Conservation (phyloP, 2,797 vertebrate genomes). For the Gymnodraco acuticeps region DNA sequence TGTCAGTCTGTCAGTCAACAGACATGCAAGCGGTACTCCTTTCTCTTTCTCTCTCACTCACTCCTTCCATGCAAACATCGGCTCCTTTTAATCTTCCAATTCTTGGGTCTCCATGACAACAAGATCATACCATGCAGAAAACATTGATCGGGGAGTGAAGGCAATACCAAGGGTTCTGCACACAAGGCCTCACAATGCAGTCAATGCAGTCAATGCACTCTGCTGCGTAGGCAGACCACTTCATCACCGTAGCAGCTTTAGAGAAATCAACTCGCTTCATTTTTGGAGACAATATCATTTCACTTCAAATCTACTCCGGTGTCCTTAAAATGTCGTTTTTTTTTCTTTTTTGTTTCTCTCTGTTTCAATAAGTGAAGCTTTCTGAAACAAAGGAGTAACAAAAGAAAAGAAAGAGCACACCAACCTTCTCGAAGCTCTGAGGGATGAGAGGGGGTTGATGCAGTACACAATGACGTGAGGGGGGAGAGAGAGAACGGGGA, state of each 20-base stretch:
- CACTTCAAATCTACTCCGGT: conserved; percentile 63
- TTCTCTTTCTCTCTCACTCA: conserved; percentile 81
- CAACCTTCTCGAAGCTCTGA: conserved; percentile 99
- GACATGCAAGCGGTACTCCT: conserved; percentile 81
- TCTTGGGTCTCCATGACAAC: conserved; percentile 98
- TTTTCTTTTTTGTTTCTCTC: conserved; percentile 71
- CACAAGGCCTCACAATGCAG: conserved; percentile 97
- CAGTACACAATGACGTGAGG: conserved; percentile 99
- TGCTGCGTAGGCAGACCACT: conserved; percentile 77
- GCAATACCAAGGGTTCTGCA: conserved; percentile 95
- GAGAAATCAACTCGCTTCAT: conserved; percentile 63
- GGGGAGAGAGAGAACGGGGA: conserved; percentile 97
- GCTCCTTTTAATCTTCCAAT: conserved; percentile 88
- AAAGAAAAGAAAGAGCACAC: conserved; percentile 99
- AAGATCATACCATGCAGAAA: conserved; percentile 91
- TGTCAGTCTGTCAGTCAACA: conserved; percentile 73
- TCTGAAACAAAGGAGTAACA: conserved; percentile 96
- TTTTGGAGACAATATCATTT: conserved; percentile 62
- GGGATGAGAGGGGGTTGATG: conserved; percentile 99
- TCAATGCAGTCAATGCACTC: conserved; percentile 92
- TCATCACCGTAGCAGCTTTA: conserved; percentile 71
- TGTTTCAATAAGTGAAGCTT: conserved; percentile 80
- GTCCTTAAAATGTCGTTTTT: conserved; percentile 42
- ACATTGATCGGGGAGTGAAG: conserved; percentile 85
- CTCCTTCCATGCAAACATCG: conserved; percentile 91